Conservation (phyloP, 2,797 vertebrate species). For the Nasua narica region DNA sequence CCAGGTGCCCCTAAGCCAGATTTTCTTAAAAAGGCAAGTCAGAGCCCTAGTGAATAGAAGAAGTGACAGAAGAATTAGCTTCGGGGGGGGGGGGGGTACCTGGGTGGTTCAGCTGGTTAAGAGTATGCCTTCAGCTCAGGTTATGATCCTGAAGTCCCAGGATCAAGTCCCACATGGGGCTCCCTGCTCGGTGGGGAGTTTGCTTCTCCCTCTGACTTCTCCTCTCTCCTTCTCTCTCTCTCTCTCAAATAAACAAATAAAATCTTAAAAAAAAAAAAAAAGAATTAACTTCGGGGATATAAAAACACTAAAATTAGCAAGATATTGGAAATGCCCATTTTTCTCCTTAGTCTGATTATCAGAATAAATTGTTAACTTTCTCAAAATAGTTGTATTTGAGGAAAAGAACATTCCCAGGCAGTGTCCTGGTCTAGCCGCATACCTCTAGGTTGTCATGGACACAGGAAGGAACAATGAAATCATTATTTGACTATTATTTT, state of each 20-base stretch:
- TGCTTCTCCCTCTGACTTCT: too few relatives aligned
- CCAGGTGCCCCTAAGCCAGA: not conserved
- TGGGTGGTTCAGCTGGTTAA: too few relatives aligned
- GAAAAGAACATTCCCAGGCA: constrained; percentile 39
- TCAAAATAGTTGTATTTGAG: constrained; percentile 38
- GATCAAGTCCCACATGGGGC: too few relatives aligned
- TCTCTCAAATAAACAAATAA: too few relatives aligned
- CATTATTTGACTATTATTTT: constrained; percentile 71
- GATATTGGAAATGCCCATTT: not conserved
- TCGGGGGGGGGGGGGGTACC: not conserved
- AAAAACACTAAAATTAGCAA: not conserved
- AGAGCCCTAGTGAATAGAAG: not conserved
- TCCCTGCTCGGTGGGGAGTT: too few relatives aligned
- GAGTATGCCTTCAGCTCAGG: too few relatives aligned
- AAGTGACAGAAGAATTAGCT: not conserved
- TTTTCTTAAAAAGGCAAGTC: not conserved
- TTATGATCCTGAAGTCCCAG: too few relatives aligned
- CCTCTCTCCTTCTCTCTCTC: too few relatives aligned
- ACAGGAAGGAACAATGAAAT: constrained; percentile 70
- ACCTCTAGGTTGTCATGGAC: constrained; percentile 55
- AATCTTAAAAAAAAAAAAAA: too few relatives aligned
- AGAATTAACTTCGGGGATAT: not conserved
- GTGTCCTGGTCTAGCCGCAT: not conserved
- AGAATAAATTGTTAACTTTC: constrained; percentile 35
- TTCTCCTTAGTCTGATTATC: not conserved